Percentiles rank a stretch among this genome's conserved stretches.
phyloP scores from a whole-genome alignment of 2,797 vertebrate species.

The Phaenicophaeus curvirostris region DNA sequence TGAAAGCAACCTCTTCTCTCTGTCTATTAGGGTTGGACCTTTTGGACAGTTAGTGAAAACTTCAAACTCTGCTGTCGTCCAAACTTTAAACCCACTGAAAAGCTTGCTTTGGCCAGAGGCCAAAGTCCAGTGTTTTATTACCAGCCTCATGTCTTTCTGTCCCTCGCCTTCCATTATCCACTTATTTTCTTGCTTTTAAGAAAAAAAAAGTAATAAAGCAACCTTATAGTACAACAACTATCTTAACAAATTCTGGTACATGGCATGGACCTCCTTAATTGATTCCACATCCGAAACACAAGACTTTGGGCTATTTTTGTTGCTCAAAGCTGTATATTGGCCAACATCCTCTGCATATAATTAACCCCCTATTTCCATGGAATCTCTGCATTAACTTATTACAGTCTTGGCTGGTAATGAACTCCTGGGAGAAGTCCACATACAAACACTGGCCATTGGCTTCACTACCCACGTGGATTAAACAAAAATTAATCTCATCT shows the following conservation, averaged over 20 bases:
- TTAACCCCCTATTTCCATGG: constrained; percentile 58
- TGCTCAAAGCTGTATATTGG: constrained; percentile 43
- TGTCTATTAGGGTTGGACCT: not conserved
- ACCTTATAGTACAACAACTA: constrained; percentile 2
- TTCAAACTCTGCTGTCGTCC: constrained; percentile 14
- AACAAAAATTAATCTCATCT: constrained; percentile 60
- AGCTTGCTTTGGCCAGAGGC: constrained; percentile 30
- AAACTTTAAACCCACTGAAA: constrained; percentile 50
- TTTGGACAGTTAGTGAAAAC: constrained; percentile 33
- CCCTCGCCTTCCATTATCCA: not conserved
- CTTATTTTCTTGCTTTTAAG: constrained; percentile 43
- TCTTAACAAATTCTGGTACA: constrained; percentile 15
- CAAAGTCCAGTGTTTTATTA: constrained; percentile 31
- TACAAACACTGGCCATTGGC: constrained; percentile 35
- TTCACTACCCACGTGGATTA: constrained; percentile 28
- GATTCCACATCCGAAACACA: constrained; percentile 63
- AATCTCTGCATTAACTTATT: constrained; percentile 52
- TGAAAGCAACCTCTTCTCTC: constrained; percentile 36
- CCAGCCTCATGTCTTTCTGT: constrained; percentile 30
- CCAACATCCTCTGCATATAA: constrained; percentile 54
- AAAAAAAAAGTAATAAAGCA: not conserved
- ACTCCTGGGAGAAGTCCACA: constrained; percentile 20
- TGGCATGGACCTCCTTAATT: constrained; percentile 46
- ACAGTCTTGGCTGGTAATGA: constrained; percentile 34
- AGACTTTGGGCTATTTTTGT: constrained; percentile 58